Percentiles rank a stretch among this genome's conserved stretches.
These are phyloP conservation scores for Pyrochroa serraticornis DNA, from an alignment of 2,888 invertebrate genomes.

Conservation along the genomic window DNA sequence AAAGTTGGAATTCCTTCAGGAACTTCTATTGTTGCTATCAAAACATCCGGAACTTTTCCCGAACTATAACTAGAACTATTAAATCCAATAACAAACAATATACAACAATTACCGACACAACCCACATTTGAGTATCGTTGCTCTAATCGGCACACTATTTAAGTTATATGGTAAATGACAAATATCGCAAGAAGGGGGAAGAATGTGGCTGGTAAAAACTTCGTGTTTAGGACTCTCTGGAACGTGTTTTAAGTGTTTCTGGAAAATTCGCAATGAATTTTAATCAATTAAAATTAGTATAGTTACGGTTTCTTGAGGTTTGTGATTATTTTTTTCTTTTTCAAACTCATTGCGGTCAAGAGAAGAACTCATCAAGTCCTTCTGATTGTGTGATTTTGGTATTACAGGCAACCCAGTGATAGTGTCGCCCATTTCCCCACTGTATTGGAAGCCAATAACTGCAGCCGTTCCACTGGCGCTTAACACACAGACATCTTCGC, in stretches of 20 bases:
- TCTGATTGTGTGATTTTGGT: constrained; percentile 38
- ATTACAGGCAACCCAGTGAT: constrained; percentile 41
- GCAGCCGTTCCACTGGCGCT: constrained; percentile 95
- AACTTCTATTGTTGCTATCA: constrained; percentile 87
- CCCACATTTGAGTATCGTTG: constrained; percentile 74
- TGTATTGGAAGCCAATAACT: constrained; percentile 69
- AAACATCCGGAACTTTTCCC: constrained; percentile 87
- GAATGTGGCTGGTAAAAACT: constrained; percentile 24
- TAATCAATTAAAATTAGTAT: not conserved
- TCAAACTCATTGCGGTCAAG: constrained; percentile 62
- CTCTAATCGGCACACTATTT: constrained; percentile 73
- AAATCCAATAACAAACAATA: not conserved
- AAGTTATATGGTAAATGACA: constrained; percentile 88
- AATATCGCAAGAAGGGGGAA: constrained; percentile 39
- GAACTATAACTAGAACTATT: constrained; percentile 61
- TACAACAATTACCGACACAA: constrained; percentile 66
- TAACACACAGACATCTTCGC: constrained; percentile 93
- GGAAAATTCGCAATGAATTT: constrained; percentile 23
- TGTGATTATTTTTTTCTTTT: constrained; percentile 51
- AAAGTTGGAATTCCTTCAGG: constrained; percentile 76
- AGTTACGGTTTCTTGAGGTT: constrained; percentile 16
- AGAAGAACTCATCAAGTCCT: constrained; percentile 60
- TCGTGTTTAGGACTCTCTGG: constrained; percentile 54
- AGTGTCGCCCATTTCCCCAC: constrained; percentile 48
- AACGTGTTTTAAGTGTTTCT: constrained; percentile 36